Conservation (phyloP, 2,888 invertebrate genomes). For the Eucriotettix oculatus region DNA sequence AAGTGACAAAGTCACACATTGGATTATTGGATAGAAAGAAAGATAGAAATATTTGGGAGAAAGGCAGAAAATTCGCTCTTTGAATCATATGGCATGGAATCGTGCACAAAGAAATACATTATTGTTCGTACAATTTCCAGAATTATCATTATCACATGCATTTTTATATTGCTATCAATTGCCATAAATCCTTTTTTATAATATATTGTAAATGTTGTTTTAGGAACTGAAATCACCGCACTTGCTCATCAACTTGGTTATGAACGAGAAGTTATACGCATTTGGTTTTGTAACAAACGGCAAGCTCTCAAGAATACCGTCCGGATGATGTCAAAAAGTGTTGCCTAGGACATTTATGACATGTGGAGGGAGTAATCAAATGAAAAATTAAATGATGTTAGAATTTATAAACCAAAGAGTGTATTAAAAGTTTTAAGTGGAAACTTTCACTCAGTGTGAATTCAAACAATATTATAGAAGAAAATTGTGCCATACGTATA, state of each 20-base stretch:
- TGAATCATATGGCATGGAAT: too few species aligned
- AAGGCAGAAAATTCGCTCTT: too few species aligned
- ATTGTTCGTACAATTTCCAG: neutral
- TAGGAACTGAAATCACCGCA: constrained; percentile 93
- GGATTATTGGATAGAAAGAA: too few species aligned
- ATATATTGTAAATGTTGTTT: constrained; percentile 14
- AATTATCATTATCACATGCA: neutral
- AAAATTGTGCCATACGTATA: neutral
- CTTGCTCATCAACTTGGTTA: constrained; percentile 90
- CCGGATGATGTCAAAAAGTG: constrained; percentile 76
- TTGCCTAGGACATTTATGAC: constrained; percentile 6
- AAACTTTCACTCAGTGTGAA: neutral
- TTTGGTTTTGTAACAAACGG: constrained; percentile 98
- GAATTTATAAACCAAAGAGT: neutral
- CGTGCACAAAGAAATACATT: too few species aligned
- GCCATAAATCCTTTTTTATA: too few species aligned
- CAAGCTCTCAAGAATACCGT: constrained; percentile 97
- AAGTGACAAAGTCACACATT: too few species aligned
- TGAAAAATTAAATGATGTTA: neutral
- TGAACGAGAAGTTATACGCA: constrained; percentile 92
- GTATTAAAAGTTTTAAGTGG: neutral
- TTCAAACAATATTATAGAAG: neutral
- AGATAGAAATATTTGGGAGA: too few species aligned
- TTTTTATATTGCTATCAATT: neutral
- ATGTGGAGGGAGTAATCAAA: neutral